Evolutionary conservation across 2,113 vertebrate species (phyloP).

Genomic region (Rhineura floridana): DNA sequence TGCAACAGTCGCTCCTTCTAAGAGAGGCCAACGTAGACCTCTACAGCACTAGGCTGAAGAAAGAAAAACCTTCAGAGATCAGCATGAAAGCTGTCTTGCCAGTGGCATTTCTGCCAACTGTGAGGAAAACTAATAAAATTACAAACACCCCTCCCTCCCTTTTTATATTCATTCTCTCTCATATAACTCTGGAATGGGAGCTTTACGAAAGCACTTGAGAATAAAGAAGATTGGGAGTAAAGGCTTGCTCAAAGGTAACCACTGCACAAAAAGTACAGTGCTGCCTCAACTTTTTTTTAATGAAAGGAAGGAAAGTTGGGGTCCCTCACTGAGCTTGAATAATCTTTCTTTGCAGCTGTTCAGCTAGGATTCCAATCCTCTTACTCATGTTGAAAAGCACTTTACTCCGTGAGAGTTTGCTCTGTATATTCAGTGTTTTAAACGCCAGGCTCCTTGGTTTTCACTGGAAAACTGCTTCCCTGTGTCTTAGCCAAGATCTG

Average conservation of each 20-base stretch:
- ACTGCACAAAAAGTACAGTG: background rate
- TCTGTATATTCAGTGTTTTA: constrained; percentile 18
- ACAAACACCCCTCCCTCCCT: background rate
- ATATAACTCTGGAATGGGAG: constrained; percentile 1
- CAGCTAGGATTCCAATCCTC: constrained; percentile 29
- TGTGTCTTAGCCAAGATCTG: constrained; percentile 28
- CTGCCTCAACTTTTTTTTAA: background rate
- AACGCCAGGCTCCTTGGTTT: constrained; percentile 22
- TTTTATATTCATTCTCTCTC: background rate
- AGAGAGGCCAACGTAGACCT: background rate
- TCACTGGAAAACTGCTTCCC: constrained; percentile 18
- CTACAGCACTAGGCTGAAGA: background rate
- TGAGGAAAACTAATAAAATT: background rate
- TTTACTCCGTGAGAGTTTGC: constrained; percentile 5
- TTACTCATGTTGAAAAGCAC: constrained; percentile 28
- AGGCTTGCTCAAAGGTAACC: background rate
- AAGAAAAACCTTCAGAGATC: background rate
- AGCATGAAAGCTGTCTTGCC: background rate
- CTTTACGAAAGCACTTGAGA: background rate
- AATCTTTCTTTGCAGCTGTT: constrained; percentile 32
- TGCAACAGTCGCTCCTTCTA: background rate
- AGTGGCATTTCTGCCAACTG: background rate
- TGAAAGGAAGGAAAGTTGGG: constrained; percentile 30
- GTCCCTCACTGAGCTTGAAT: constrained; percentile 7
- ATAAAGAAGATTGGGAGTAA: background rate